Base-by-base conservation (phyloP, 2,888 invertebrate genomes). In the Scaptomyza cyrtandrae region DNA sequence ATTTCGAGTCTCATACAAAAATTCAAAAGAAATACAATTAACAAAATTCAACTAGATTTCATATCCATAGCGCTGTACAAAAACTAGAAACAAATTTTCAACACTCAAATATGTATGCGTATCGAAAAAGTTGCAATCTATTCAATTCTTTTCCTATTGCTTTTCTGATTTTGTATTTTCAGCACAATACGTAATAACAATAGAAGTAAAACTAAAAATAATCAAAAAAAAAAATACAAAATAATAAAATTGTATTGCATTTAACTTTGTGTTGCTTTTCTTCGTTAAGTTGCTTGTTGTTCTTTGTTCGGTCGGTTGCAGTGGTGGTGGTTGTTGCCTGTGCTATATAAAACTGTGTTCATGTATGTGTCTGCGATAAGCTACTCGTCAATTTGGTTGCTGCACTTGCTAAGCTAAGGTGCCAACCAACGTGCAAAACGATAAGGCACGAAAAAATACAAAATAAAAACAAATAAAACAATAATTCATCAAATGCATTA, bases 291-390 rank as follows among this genome's bases (percentile, higher is more conserved):
- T 55, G 45, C 35, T 52, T 61, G 60, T 71, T 61, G 35, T 19
- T 19, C n/a, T 43, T 65, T 60, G 68, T 63, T 72, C 81, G 81
- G 70, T 86, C 83, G 83, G 83, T 68, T 83, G 83, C 78, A 83
- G 83, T 83, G 83, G 87, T 83, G 83, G 87, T 83, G 83, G 83
- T 84, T 75, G 78, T 73, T 76, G 87, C 75, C 87, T 84, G 71
- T 78, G 81, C 67, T 71, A 62, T 78, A 59, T 78, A 24, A 61
- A 39, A 45, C 11, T 29, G 56, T 75, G 52, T 67, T 13, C 9
- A 9, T 56, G 45, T 52, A 37, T 45, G 46, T 45, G 45, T 55
- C 44, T 57, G 29, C 57, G 49, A 33, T 65, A 13, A 49, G 50
- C 50, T 55, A 39, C 35, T 43, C 10, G 39, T 45, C 7, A 31